phyloP scores from a whole-genome alignment of 2,888 invertebrate species.

The Sinohyriopsis cumingii region DNA sequence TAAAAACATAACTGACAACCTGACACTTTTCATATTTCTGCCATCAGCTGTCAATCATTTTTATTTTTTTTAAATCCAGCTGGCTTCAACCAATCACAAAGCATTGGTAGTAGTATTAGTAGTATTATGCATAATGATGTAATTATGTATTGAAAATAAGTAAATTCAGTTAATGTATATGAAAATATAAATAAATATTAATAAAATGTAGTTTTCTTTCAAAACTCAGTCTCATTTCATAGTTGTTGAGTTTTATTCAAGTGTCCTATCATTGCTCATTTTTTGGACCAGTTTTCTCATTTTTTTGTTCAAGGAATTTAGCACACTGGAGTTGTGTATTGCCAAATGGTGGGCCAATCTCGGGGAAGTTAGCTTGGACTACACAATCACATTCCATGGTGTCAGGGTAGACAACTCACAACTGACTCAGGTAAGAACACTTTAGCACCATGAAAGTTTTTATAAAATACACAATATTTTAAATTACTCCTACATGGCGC shows the following conservation, averaged over 20 bases:
- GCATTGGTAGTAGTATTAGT: too few relatives aligned
- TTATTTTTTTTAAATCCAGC: neutral
- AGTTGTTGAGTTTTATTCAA: too few relatives aligned
- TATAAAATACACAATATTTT: neutral
- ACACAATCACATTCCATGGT: conserved; percentile 87
- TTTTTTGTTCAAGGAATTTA: conserved; percentile 51
- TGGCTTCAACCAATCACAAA: too few relatives aligned
- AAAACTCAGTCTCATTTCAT: too few relatives aligned
- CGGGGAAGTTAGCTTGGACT: conserved; percentile 83
- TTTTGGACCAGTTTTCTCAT: neutral
- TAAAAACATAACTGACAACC: too few relatives aligned
- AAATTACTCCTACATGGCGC: neutral
- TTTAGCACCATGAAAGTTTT: conserved; percentile 4
- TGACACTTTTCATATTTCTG: neutral
- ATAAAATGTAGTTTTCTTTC: too few relatives aligned
- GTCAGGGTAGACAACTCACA: conserved; percentile 79
- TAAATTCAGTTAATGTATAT: too few relatives aligned
- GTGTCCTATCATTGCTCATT: neutral
- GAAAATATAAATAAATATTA: too few relatives aligned
- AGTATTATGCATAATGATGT: too few relatives aligned
- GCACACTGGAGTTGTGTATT: conserved; percentile 88
- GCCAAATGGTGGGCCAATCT: conserved; percentile 97
- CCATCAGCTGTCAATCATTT: neutral
- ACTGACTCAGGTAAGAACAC: conserved; percentile 77
- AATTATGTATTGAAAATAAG: too few relatives aligned